phyloP scores from a whole-genome alignment of 1,140 invertebrate genomes.

The Anastrepha obliqua region DNA sequence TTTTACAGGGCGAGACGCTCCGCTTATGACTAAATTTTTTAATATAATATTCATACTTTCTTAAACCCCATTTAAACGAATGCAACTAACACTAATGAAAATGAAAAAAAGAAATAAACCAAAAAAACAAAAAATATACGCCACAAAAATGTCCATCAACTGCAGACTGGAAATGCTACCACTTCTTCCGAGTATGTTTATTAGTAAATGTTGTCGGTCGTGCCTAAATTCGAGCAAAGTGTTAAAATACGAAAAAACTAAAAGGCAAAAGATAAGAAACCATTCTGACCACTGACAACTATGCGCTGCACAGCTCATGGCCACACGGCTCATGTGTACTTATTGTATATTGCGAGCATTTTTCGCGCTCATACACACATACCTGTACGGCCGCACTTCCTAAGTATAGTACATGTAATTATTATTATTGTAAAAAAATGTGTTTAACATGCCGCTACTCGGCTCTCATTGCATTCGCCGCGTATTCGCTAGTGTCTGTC shows the following conservation, averaged over 20 bases:
- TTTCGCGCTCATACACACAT: neutral
- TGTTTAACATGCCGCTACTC: constrained; percentile 9
- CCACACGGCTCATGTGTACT: neutral
- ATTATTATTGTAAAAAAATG: neutral
- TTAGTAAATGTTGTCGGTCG: constrained; percentile 49
- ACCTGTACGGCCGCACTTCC: neutral
- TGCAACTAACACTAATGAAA: constrained; percentile 34
- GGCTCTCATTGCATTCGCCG: neutral
- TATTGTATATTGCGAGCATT: neutral
- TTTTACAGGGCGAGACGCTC: constrained; percentile 58
- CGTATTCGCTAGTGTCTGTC: neutral
- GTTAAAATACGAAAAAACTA: constrained; percentile 54
- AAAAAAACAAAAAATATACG: neutral
- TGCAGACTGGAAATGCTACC: constrained; percentile 41
- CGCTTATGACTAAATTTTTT: constrained; percentile 32
- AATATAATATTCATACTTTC: constrained; percentile 46
- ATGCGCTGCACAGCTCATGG: neutral
- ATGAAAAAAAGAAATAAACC: neutral
- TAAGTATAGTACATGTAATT: neutral
- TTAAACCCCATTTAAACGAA: constrained; percentile 26
- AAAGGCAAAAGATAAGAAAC: constrained; percentile 8
- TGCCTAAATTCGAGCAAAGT: constrained; percentile 58
- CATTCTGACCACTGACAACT: constrained; percentile 6
- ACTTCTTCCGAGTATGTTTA: constrained; percentile 29
- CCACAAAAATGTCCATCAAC: constrained; percentile 17